phyloP scores from a whole-genome alignment of 2,113 vertebrate species.

The Limanda limanda region DNA sequence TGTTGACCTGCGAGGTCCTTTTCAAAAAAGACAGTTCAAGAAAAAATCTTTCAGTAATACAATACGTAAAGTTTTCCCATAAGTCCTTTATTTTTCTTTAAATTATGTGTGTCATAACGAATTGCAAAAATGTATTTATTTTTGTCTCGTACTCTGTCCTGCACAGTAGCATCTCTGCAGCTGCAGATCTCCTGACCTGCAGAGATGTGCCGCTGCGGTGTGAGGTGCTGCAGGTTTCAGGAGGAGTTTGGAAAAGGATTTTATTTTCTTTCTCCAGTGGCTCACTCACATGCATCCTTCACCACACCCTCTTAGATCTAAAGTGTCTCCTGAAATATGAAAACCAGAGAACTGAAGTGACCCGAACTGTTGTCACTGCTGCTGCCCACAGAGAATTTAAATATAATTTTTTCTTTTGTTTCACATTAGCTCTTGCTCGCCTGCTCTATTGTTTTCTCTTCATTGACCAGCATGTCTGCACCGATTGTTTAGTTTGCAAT shows the following conservation, averaged over 20 bases:
- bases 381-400: constrained; percentile 5
- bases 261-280: background rate
- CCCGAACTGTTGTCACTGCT: too few relatives aligned
- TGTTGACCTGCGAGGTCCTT: constrained; percentile 15
- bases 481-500: constrained; percentile 36
- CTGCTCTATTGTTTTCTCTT: background rate
- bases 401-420: background rate
- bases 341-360: background rate
- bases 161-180: constrained; percentile 13
- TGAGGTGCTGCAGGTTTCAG: constrained; percentile 36
- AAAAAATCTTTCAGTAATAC: background rate
- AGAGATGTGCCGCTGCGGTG: constrained; percentile 5
- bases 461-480: constrained; percentile 15
- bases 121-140: background rate
- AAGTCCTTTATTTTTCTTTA: background rate
- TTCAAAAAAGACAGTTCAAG: background rate
- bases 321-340: constrained; percentile 5
- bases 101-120: constrained; percentile 2
- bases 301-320: background rate
- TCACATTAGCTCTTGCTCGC: background rate
- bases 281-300: background rate
- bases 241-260: constrained; percentile 11
- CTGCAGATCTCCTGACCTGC: constrained; percentile 32
- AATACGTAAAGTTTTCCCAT: background rate
- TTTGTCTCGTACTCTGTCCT: background rate